Conservation (phyloP, 2,113 vertebrate genomes). For the Fulmarus glacialis region DNA sequence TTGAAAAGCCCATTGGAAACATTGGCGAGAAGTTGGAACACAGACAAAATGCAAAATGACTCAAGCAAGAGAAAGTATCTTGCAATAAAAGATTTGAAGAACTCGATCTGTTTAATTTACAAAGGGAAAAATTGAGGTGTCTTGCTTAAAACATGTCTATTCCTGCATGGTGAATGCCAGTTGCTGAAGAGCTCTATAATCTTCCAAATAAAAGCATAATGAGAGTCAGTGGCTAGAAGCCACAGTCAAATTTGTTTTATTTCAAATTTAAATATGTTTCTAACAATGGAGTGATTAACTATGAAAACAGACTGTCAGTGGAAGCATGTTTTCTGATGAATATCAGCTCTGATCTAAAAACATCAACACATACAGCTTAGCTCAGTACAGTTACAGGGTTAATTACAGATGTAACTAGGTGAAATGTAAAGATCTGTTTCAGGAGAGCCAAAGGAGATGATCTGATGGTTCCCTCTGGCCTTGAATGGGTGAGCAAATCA, state of each 20-base stretch:
- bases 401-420: background rate
- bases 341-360: background rate
- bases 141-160: background rate
- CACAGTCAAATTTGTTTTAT: background rate
- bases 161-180: background rate
- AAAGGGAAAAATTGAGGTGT: background rate
- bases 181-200: background rate
- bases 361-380: background rate
- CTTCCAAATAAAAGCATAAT: background rate
- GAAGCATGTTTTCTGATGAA: background rate
- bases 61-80: background rate
- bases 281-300: background rate
- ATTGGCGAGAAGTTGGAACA: background rate
- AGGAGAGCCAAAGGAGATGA: background rate
- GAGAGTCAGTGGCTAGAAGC: background rate
- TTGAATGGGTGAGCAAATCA: background rate
- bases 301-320: background rate
- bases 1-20: background rate
- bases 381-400: background rate
- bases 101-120: background rate
- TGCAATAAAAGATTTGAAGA: background rate
- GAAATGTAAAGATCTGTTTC: background rate
- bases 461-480: background rate
- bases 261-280: constrained; percentile 10
- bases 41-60: background rate